Evolutionary conservation across 2,113 vertebrate species (phyloP), one percentile per base, ranked within the genome.

Genomic region (Hymenochirus boettgeri): DNA sequence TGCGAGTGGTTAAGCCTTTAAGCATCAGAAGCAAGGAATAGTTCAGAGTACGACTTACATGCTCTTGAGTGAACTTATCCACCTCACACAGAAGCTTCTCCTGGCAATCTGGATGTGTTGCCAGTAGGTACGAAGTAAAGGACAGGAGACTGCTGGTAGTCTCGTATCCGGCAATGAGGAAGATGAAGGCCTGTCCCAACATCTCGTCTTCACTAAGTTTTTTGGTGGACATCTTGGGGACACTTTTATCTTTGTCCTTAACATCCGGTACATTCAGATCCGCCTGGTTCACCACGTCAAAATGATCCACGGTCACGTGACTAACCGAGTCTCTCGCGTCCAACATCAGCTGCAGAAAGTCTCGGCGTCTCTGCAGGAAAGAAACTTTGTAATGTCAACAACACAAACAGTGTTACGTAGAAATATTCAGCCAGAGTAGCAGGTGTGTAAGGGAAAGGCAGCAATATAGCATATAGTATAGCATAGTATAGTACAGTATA

Each of bases 261-360:
- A 37, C 17, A 0, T 1, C 5, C 24, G 42, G 66, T 11, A 42
- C 56, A 3, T 71, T 71, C 42, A 74, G 61, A 0, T 82, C 77
- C 1, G 73, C 61, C 1, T 82, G 81, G 64, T 64, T 22, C 13
- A 77, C 79, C 0, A 73, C 70, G 65, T 84, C 88, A 2, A 85
- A 90, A 62, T 79, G 60, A 3, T 82, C 81, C 5, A 83, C 7
- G 0, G 80, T 76, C 22, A 79, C 69, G 0, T 33, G 56, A 59
- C 79, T 60, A 2, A 73, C 39, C 1, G 73, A 78, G 21, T 61
- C 51, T 0, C 84, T 71, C 2, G 85, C 83, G 1, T 99, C 94
- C 2, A 98, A 82, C 84, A 97, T 86, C 73, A 94, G 75, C 78
- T 98, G 95, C 5, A 99, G 90, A 74, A 98, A 96, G 73, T 99